Base-by-base conservation (phyloP, 2,113 vertebrate species). In the Maccullochella peelii region DNA sequence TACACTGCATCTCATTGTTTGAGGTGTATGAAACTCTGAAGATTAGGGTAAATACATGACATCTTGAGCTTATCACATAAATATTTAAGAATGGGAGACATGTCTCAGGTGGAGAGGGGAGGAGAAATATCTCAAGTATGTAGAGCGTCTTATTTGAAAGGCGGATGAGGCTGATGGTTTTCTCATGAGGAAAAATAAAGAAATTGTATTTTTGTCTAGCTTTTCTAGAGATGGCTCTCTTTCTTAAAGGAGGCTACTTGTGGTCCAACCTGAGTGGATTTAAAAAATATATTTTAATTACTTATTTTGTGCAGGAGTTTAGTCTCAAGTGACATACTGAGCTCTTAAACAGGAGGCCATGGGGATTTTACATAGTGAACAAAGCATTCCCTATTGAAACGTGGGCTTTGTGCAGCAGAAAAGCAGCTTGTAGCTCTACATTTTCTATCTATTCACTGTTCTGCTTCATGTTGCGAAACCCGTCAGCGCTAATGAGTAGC, bases 401-500 rank as follows among this genome's bases (percentile, higher is more conserved):
- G 49, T 66, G 15, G 55, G 77, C 79, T 91, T 93, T 93, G 82
- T 92, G 77, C 73, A n/a, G 77, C 61, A 86, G 77, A 68, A 83
- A 82, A 89, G 78, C 84, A 71, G 79, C 90, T 86, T 89, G 90
- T 86, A 82, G 85, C 72, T 79, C 77, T 44, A 58, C 79, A 69
- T 85, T 88, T 91, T 85, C 80, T 85, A 89, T 89, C 89, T 88
- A 68, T 82, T 84, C 89, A 86, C 82, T 79, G 91, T 93, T 94
- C 92, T 82, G 92, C 87, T 94, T 91, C 92, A 84, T 87, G 90
- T 94, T 83, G 87, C 85, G 80, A 94, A 94, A 89, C 86, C 85
- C 85, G 71, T 85, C 81, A 71, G 77, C 61, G 50, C 88, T 94
- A 95, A 95, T 93, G 91, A 93, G 90, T 72, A 16, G 83, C 85